Evolutionary conservation across 2,113 vertebrate species (phyloP).

Genomic region (Naja naja): DNA sequence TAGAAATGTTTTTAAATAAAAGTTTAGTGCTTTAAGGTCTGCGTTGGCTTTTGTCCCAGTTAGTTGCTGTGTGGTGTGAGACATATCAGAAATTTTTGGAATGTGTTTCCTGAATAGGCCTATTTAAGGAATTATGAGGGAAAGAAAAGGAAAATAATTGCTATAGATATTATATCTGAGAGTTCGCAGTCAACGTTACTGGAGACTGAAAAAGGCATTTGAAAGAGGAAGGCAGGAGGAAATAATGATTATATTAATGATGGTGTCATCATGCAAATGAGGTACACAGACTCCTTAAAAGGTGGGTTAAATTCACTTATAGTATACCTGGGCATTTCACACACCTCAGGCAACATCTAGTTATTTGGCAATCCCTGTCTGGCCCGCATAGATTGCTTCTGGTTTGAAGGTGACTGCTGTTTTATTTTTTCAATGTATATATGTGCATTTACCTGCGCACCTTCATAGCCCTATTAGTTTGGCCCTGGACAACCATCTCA

Average conservation of each 20-base stretch:
- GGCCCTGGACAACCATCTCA: neutral
- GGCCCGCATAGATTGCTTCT: neutral
- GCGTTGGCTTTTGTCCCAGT: neutral
- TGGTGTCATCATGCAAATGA: neutral
- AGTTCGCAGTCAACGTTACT: neutral
- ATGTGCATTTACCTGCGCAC: neutral
- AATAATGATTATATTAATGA: neutral
- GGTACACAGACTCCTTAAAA: neutral
- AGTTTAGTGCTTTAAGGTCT: too few relatives aligned
- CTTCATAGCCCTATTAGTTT: neutral
- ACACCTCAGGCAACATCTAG: neutral
- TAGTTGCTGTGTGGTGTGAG: neutral
- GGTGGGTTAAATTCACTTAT: neutral
- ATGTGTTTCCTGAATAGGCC: neutral
- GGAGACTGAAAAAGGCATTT: neutral
- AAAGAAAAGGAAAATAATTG: neutral
- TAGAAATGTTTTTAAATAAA: too few relatives aligned
- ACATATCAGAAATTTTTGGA: neutral
- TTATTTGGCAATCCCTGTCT: neutral
- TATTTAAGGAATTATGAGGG: neutral
- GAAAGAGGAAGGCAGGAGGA: neutral
- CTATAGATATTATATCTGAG: neutral
- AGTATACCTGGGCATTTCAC: neutral
- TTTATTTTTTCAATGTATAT: neutral
- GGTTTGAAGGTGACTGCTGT: neutral